These are phyloP conservation scores for Temnothorax rugatulus DNA, from an alignment of 2,888 invertebrate genomes.

Conservation along the genomic window DNA sequence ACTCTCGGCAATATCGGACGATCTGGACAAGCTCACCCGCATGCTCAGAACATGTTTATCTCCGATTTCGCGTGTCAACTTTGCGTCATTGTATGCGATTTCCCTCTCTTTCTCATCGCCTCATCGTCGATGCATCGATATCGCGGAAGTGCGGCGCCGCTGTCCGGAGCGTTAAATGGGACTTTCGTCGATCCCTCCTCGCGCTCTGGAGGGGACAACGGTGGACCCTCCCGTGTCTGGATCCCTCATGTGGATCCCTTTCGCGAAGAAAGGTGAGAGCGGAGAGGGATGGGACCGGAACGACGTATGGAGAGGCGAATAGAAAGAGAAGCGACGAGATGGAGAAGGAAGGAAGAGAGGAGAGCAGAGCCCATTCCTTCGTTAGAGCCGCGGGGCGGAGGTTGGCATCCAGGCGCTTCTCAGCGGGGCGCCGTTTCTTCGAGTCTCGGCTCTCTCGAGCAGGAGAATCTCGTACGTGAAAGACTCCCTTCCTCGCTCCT, in stretches of 20 bases:
- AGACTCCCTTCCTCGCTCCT: conserved; percentile 63
- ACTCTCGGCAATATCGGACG: conserved; percentile 72
- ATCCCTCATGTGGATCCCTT: neutral
- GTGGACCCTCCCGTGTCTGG: conserved; percentile 12
- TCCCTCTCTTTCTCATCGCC: conserved; percentile 7
- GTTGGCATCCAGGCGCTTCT: conserved; percentile 84
- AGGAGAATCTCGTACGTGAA: conserved; percentile 70
- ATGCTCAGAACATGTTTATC: conserved; percentile 76
- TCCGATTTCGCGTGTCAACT: conserved; percentile 78
- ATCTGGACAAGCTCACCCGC: conserved; percentile 78
- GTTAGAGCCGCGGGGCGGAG: conserved; percentile 83
- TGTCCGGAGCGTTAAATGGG: conserved; percentile 37
- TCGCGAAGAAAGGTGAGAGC: conserved; percentile 24
- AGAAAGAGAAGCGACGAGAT: conserved; percentile 42
- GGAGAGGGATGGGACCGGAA: conserved; percentile 14
- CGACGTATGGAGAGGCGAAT: conserved; percentile 13
- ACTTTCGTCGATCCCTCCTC: conserved; percentile 38
- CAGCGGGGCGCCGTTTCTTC: conserved; percentile 82
- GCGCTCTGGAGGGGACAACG: neutral
- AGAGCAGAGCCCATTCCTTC: conserved; percentile 79
- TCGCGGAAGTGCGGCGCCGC: conserved; percentile 48
- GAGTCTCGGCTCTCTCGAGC: conserved; percentile 63
- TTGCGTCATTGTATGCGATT: conserved; percentile 73
- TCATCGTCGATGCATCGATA: conserved; percentile 52
- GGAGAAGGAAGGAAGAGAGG: conserved; percentile 40